Percentiles rank a stretch among this genome's conserved stretches.
phyloP scores from a whole-genome alignment of 2,888 invertebrate species.

The Helicoverpa assulta region DNA sequence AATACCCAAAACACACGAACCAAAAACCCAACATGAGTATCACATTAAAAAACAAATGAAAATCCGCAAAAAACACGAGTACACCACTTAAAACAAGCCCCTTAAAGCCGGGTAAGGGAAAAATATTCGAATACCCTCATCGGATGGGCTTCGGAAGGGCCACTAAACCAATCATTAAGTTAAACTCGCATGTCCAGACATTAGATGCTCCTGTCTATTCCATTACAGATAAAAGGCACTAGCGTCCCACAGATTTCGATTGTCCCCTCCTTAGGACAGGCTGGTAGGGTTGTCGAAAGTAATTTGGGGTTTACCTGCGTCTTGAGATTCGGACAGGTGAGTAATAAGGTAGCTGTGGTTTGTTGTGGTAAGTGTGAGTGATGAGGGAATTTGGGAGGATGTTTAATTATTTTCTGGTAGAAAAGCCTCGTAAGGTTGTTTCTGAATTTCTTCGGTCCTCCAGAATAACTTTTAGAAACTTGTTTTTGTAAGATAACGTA shows the following conservation, averaged over 20 bases:
- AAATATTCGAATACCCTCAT: constrained; percentile 60
- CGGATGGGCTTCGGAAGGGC: constrained; percentile 49
- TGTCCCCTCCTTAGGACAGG: constrained; percentile 61
- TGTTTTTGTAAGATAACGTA: too few species aligned
- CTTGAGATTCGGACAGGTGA: constrained; percentile 52
- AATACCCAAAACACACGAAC: background rate
- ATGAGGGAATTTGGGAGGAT: constrained; percentile 30
- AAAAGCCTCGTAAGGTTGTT: background rate
- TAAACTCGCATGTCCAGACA: constrained; percentile 69
- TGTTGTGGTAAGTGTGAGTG: constrained; percentile 42
- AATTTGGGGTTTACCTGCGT: constrained; percentile 58
- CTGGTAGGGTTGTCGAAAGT: constrained; percentile 53
- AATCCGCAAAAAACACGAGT: constrained; percentile 26
- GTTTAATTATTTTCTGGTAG: constrained; percentile 38
- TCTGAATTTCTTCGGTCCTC: background rate
- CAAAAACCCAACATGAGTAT: constrained; percentile 4
- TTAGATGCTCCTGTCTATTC: constrained; percentile 64
- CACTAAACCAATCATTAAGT: constrained; percentile 73
- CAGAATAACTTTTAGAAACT: too few species aligned
- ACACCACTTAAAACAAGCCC: constrained; percentile 41
- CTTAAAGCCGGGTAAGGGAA: constrained; percentile 43
- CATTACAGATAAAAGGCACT: constrained; percentile 71
- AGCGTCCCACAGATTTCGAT: constrained; percentile 66
- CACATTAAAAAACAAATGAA: constrained; percentile 45
- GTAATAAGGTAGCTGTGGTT: constrained; percentile 47